These are phyloP conservation scores for Thunnus maccoyii DNA, from an alignment of 2,113 vertebrate species.

Conservation along the genomic window DNA sequence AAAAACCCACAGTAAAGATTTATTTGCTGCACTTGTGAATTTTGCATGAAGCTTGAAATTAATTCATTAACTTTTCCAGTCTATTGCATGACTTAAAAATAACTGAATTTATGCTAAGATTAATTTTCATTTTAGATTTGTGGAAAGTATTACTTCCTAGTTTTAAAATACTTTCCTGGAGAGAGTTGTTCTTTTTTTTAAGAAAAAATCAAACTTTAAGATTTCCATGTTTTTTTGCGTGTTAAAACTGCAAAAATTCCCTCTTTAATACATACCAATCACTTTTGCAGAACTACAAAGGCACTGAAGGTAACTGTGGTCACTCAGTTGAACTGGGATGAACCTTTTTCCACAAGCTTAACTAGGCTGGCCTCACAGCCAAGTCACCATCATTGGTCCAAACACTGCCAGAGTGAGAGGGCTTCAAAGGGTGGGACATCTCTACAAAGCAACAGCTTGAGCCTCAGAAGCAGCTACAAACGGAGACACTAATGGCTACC, in stretches of 20 bases:
- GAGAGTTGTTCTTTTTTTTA: conserved; percentile 1
- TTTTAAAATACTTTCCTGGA: background rate
- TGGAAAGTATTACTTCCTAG: background rate
- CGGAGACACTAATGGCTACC: conserved; percentile 46
- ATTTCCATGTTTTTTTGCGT: conserved; percentile 17
- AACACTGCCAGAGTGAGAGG: conserved; percentile 49
- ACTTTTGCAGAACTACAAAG: conserved; percentile 27
- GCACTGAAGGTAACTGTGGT: conserved; percentile 5
- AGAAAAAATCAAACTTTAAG: conserved; percentile 15
- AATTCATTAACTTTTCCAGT: background rate
- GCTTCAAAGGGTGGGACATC: conserved; percentile 62
- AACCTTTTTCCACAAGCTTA: conserved; percentile 30
- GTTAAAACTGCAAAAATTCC: conserved; percentile 7
- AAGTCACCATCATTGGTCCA: conserved; percentile 36
- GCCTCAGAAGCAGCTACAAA: conserved; percentile 68
- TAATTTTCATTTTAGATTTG: background rate
- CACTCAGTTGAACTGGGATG: conserved; percentile 36
- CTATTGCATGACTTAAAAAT: background rate
- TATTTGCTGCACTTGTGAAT: conserved; percentile 7
- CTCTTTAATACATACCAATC: conserved; percentile 10
- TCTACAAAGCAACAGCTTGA: conserved; percentile 59
- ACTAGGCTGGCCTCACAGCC: conserved; percentile 21
- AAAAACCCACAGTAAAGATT: conserved; percentile 6
- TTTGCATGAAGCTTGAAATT: conserved; percentile 24
- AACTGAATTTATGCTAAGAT: background rate